Evolutionary conservation across 2,113 vertebrate genomes (phyloP).

Genomic region (Sceloporus tristichus): DNA sequence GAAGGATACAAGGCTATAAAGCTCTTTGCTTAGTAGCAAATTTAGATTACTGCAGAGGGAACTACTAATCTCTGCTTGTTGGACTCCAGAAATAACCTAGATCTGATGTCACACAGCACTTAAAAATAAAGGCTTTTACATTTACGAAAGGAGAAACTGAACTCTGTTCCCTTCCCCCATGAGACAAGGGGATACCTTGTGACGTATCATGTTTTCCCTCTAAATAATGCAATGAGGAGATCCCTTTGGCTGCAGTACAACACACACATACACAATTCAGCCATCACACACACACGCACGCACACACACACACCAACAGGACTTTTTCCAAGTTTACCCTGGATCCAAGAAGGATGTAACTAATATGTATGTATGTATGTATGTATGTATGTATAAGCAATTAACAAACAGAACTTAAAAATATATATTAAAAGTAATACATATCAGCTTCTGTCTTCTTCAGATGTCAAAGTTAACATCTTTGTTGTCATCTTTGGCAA

Average conservation of each 20-base stretch:
- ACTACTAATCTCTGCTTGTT: slow-evolving; percentile 49
- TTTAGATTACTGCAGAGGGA: slow-evolving; percentile 60
- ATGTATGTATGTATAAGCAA: no score
- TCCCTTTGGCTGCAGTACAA: background rate
- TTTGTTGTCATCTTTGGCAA: no score
- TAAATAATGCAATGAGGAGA: background rate
- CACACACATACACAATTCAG: background rate
- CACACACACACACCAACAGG: no score
- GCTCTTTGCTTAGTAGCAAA: slow-evolving; percentile 52
- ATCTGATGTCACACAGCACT: slow-evolving; percentile 45
- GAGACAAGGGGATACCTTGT: slow-evolving; percentile 13
- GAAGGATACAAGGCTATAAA: slow-evolving; percentile 54
- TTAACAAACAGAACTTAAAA: no score
- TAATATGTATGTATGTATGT: no score
- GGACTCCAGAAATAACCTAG: slow-evolving; percentile 57
- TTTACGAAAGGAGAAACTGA: background rate
- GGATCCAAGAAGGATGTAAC: no score
- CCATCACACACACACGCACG: no score
- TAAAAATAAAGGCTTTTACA: slow-evolving; percentile 61
- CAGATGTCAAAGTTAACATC: no score
- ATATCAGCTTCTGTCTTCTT: no score
- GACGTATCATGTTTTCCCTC: background rate
- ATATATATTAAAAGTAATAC: no score
- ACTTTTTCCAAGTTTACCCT: no score
- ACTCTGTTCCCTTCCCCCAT: background rate